phyloP scores from a whole-genome alignment of 1,140 invertebrate species.

The Caenorhabditis briggsae region DNA sequence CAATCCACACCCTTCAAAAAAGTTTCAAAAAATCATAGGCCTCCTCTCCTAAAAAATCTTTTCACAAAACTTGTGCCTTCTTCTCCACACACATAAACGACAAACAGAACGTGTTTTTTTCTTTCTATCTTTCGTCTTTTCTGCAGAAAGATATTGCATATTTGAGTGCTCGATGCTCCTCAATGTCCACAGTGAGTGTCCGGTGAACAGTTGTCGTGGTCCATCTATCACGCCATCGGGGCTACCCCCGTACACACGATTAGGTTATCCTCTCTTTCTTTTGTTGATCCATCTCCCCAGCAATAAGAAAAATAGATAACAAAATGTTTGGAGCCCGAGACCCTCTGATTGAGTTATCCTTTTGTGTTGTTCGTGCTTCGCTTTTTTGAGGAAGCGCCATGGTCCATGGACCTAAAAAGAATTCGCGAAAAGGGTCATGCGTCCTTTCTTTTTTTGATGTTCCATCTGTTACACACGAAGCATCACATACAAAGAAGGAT shows the following conservation, averaged over 20 bases:
- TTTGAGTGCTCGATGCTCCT: conserved; percentile 8
- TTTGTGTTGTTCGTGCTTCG: neutral
- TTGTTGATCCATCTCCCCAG: neutral
- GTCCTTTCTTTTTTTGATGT: neutral
- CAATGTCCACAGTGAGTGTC: neutral
- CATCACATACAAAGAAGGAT: neutral
- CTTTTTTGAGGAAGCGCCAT: neutral
- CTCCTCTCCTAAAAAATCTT: neutral
- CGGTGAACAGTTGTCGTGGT: conserved; percentile 1
- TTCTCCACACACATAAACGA: neutral
- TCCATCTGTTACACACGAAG: neutral
- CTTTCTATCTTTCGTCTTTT: neutral
- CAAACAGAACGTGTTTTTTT: conserved; percentile 21
- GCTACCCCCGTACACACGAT: neutral
- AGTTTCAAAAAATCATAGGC: conserved; percentile 10
- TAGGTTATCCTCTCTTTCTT: neutral
- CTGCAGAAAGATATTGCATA: neutral
- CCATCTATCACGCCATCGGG: neutral
- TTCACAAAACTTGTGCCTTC: neutral
- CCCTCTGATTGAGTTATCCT: neutral
- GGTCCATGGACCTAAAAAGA: too few relatives aligned
- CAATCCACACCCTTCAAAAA: neutral
- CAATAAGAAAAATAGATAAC: too few relatives aligned
- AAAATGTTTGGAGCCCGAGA: too few relatives aligned
- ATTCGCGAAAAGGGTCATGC: neutral